Base-by-base conservation (phyloP, 2,113 vertebrate species). In the Otocyon megalotis region DNA sequence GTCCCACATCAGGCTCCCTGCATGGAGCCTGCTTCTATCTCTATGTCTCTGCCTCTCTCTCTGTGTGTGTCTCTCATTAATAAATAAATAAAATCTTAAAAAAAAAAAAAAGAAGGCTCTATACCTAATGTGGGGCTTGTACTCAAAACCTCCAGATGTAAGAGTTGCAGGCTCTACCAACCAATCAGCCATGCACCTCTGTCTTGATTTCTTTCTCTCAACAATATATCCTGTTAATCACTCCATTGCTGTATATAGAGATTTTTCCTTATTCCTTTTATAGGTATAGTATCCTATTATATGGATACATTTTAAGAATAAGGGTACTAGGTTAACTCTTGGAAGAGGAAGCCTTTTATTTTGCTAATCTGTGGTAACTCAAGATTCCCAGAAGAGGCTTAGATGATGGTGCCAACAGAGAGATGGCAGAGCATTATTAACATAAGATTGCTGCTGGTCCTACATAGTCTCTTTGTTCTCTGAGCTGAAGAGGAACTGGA, bases 291-390 rank as follows among this genome's bases (percentile, higher is more conserved):
- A 26, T 37, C 28, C 82, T 35, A 48, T n/a, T 65, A 37, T 53
- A 53, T 58, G 43, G 8, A 43, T 67, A 35, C 16, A 67, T 56
- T 85, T 86, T 74, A 63, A 94, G 35, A 94, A 54, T 30, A 76
- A 58, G 17, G 43, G 11, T 71, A 58, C 24, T 26, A 58, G 71
- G 71, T 43, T 43, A 43, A 43, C 9, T 90, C 76, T 60, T 80
- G 24, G 20, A 88, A 95, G 62, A 88, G 50, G 81, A 81, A 20
- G 26, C 19, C 28, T 92, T 96, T 94, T 92, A 63, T 85, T 96
- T 89, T 90, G 88, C 4, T 22, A 82, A 86, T 0, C 43, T 58
- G 32, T 92, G 58, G 54, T 90, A 76, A 90, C 58, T 86, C 13
- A 1, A 32, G 79, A 54, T 14, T 92, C 6, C 20, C 10, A 16